phyloP scores from a whole-genome alignment of 2,797 vertebrate genomes.

The Esox masquinongy region DNA sequence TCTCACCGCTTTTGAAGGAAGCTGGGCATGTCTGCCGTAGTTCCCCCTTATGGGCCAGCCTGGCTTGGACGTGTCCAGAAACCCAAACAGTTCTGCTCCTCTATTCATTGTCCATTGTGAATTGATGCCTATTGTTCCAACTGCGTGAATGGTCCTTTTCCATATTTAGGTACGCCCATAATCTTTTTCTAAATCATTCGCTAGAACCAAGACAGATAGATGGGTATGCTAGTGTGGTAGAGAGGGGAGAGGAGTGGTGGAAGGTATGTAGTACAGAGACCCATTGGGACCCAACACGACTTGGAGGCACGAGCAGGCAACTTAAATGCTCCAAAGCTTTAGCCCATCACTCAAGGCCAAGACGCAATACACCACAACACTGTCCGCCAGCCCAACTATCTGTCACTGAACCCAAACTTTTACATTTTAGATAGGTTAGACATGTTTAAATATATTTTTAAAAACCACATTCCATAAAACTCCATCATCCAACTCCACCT shows the following conservation, averaged over 20 bases:
- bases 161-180: conserved; percentile 34
- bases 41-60: conserved; percentile 45
- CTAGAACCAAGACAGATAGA: conserved; percentile 37
- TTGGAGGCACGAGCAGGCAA: conserved; percentile 2
- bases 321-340: conserved; percentile 8
- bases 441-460: too few species aligned
- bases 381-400: conserved; percentile 5
- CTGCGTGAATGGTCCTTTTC: conserved; percentile 51
- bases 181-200: conserved; percentile 29
- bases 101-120: conserved; percentile 64
- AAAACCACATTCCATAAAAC: not conserved
- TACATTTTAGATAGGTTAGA: not conserved
- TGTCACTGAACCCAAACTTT: not conserved
- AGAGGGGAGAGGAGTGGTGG: conserved; percentile 8
- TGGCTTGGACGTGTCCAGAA: conserved; percentile 69
- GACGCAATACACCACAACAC: not conserved
- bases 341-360: conserved; percentile 22
- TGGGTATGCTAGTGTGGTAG: not conserved
- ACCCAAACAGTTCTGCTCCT: conserved; percentile 62
- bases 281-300: conserved; percentile 9
- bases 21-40: conserved; percentile 57
- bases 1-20: conserved; percentile 54
- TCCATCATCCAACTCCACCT: conserved; percentile 3
- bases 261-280: conserved; percentile 6
- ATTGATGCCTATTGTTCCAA: conserved; percentile 69